These are phyloP conservation scores for Zosterops hypoxanthus DNA, from an alignment of 2,113 vertebrate species.

Conservation along the genomic window DNA sequence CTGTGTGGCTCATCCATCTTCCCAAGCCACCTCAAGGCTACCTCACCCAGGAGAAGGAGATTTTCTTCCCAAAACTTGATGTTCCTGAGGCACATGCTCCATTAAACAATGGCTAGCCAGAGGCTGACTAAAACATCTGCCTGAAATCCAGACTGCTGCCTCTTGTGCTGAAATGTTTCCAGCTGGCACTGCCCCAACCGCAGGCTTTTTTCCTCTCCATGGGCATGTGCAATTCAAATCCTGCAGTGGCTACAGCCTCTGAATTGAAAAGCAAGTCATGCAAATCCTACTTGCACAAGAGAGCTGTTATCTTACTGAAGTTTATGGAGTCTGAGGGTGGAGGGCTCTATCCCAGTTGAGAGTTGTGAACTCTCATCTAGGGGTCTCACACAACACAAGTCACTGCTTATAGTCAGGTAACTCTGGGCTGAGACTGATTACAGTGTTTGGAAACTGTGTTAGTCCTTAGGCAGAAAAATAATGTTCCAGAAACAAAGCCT, in stretches of 20 bases:
- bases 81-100: fast-evolving
- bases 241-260: neutral
- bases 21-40: neutral
- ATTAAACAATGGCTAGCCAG: neutral
- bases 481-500: neutral
- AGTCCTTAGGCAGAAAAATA: neutral
- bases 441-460: neutral
- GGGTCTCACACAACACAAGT: neutral
- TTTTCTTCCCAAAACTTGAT: neutral
- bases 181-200: neutral
- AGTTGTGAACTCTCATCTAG: fast-evolving
- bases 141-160: neutral
- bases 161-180: neutral
- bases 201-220: neutral
- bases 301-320: neutral
- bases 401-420: neutral
- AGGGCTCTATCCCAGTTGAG: neutral
- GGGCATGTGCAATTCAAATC: neutral
- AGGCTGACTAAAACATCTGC: neutral
- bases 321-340: neutral
- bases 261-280: neutral
- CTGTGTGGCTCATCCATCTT: neutral
- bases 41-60: neutral
- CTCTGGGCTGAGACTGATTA: neutral
- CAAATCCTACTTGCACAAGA: neutral